Conservation (phyloP, 1,140 invertebrate genomes). For the Caenorhabditis tropicalis region DNA sequence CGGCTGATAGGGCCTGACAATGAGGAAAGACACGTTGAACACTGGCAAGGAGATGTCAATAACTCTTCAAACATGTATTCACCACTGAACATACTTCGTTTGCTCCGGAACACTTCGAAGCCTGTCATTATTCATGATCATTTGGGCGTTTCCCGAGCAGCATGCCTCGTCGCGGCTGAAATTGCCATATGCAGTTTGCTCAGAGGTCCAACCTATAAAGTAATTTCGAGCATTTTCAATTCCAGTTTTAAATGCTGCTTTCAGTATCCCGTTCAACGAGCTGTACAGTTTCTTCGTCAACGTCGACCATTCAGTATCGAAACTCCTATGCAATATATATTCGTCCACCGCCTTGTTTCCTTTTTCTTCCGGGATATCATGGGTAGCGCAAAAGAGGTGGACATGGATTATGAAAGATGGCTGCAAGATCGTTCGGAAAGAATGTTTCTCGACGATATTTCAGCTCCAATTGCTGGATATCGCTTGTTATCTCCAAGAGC, state of each 20-base stretch:
- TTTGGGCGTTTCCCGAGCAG: constrained; percentile 68
- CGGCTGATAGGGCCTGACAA: constrained; percentile 58
- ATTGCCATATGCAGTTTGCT: constrained; percentile 65
- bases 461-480: constrained; percentile 62
- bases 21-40: constrained; percentile 64
- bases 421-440: constrained; percentile 63
- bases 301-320: constrained; percentile 67
- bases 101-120: constrained; percentile 58
- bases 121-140: constrained; percentile 67
- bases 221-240: constrained; percentile 43
- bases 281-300: constrained; percentile 68
- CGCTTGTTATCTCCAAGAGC: constrained; percentile 64
- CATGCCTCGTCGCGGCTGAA: constrained; percentile 65
- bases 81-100: constrained; percentile 62
- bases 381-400: constrained; percentile 45
- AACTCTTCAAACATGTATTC: constrained; percentile 65
- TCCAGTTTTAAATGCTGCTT: constrained; percentile 31
- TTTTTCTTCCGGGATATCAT: constrained; percentile 61
- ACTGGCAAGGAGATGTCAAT: constrained; percentile 69
- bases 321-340: constrained; percentile 71
- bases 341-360: constrained; percentile 65
- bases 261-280: constrained; percentile 65
- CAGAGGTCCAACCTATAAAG: constrained; percentile 66
- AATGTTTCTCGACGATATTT: constrained; percentile 66
- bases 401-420: constrained; percentile 56